Evolutionary conservation across 2,888 invertebrate genomes (phyloP).

Genomic region (Melanostoma mellinum): DNA sequence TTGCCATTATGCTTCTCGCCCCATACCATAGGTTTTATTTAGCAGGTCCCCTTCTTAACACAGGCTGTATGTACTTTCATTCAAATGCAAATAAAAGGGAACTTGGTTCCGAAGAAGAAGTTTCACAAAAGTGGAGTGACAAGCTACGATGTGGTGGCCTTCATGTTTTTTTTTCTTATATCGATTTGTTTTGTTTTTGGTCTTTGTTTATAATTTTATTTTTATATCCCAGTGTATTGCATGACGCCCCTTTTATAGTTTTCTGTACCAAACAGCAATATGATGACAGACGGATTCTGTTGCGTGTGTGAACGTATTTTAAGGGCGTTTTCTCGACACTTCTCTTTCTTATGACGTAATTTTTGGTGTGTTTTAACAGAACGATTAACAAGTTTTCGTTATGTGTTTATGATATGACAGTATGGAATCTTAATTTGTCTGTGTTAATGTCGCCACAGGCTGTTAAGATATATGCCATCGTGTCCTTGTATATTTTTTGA

Average conservation of each 20-base stretch:
- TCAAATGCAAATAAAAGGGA: conserved; percentile 53
- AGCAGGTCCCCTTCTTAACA: not conserved
- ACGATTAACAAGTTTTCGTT: conserved; percentile 51
- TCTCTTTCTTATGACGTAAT: conserved; percentile 47
- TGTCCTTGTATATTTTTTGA: conserved; percentile 17
- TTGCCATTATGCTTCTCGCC: conserved; percentile 12
- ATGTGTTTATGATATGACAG: conserved; percentile 33
- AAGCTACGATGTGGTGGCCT: conserved; percentile 31
- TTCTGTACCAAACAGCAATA: conserved; percentile 9
- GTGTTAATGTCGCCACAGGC: conserved; percentile 20
- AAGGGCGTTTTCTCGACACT: conserved; percentile 59
- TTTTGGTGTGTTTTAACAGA: conserved; percentile 24
- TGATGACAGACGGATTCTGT: conserved; percentile 15
- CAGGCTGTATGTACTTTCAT: not conserved
- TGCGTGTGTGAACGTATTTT: conserved; percentile 44
- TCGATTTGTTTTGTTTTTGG: conserved; percentile 46
- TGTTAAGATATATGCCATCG: conserved; percentile 38
- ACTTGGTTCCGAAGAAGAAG: conserved; percentile 19
- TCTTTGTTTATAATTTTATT: conserved; percentile 7
- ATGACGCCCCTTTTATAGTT: conserved; percentile 59
- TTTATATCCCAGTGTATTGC: conserved; percentile 28
- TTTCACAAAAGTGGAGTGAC: not conserved
- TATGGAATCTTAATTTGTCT: conserved; percentile 42
- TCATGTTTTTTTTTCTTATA: conserved; percentile 41
- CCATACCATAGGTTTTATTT: conserved; percentile 5